Percentiles rank a stretch among this genome's conserved stretches.
Evolutionary conservation across 2,797 vertebrate genomes (phyloP).

Genomic region (Hippoglossus hippoglossus): DNA sequence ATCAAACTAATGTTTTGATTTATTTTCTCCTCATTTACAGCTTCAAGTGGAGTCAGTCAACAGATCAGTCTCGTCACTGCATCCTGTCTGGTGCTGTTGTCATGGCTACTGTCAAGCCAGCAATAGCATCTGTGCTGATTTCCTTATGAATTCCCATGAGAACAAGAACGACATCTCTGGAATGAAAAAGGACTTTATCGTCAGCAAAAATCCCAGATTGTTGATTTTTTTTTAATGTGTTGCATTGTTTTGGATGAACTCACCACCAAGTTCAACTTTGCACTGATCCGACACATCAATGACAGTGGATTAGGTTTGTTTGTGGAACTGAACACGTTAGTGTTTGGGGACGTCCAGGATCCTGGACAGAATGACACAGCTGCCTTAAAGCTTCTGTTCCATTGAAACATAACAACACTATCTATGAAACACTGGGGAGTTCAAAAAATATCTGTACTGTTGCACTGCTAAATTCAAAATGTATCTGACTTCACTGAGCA

Average conservation of each 20-base stretch:
- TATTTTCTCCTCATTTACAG: slow-evolving; percentile 5
- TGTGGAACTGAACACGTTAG: too few species aligned
- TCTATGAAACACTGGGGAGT: background rate
- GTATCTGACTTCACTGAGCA: too few species aligned
- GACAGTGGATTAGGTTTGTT: background rate
- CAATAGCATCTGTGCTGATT: too few species aligned
- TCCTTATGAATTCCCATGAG: background rate
- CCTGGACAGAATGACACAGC: background rate
- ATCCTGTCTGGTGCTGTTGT: slow-evolving; percentile 34
- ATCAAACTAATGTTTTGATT: too few species aligned
- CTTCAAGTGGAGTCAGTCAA: slow-evolving; percentile 45
- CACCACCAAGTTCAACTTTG: background rate
- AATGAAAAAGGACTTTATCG: background rate
- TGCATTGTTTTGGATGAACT: background rate
- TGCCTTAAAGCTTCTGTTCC: background rate
- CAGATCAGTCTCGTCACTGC: slow-evolving; percentile 48
- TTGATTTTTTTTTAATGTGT: background rate
- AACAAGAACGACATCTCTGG: background rate
- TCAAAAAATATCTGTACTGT: background rate
- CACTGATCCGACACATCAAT: background rate
- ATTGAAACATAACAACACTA: background rate
- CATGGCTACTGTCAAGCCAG: slow-evolving; percentile 41
- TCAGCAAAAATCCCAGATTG: background rate
- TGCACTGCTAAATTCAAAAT: background rate
- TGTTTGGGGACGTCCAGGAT: too few species aligned